A percentile compares a stretch with the other conserved stretches of the same genome.
Evolutionary conservation across 2,113 vertebrate species (phyloP).

Genomic region (Trichechus manatus): DNA sequence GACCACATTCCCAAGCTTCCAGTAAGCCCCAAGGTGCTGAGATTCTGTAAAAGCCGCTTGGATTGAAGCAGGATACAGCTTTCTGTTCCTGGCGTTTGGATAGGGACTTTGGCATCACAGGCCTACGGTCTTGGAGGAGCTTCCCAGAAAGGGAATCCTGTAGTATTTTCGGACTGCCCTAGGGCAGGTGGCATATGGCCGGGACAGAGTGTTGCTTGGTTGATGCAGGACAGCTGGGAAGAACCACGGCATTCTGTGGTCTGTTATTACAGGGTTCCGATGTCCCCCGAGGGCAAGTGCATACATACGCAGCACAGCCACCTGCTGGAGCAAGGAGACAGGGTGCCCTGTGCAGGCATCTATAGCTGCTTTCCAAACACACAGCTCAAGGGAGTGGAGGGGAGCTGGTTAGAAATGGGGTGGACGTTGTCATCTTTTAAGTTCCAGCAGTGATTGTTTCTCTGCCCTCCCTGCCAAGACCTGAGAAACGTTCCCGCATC

Average conservation of each 20-base stretch:
- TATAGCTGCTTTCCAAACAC: background rate
- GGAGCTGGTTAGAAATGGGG: fast-evolving
- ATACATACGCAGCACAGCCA: background rate
- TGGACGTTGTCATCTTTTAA: background rate
- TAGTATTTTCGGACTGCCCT: background rate
- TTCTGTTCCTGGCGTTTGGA: background rate
- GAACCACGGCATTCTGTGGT: fast-evolving
- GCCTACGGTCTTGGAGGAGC: background rate
- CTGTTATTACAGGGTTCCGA: background rate
- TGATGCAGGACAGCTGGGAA: too few relatives aligned
- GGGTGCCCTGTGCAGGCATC: background rate
- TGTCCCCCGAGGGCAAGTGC: fast-evolving
- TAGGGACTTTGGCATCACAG: too few relatives aligned
- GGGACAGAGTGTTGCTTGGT: background rate
- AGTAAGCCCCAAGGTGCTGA: background rate
- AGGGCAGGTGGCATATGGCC: fast-evolving
- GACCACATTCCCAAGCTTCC: background rate
- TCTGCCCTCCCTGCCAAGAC: background rate
- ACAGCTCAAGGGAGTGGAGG: background rate
- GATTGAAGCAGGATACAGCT: background rate
- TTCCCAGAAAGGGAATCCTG: background rate
- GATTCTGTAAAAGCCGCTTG: background rate
- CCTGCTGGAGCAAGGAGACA: background rate
- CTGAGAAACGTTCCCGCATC: fast-evolving
- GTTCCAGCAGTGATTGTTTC: fast-evolving